Percentiles rank a stretch among this genome's conserved stretches.
These are phyloP conservation scores for Pachyuromys duprasi DNA, from an alignment of 2,797 vertebrate genomes.

Conservation along the genomic window DNA sequence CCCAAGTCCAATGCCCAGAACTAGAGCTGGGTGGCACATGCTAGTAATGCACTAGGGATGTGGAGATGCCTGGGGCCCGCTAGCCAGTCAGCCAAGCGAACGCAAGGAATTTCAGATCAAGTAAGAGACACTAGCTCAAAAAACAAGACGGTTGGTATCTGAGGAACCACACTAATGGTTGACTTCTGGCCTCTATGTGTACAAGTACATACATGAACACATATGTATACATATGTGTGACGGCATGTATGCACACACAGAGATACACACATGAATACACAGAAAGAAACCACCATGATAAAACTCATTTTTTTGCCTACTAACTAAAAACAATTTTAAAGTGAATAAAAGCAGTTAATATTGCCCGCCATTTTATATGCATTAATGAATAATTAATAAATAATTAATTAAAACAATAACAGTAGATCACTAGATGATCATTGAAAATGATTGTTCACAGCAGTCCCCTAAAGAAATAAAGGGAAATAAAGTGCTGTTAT, in stretches of 20 bases:
- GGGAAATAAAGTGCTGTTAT: not conserved
- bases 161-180: not conserved
- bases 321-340: not conserved
- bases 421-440: not conserved
- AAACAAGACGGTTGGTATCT: too few relatives aligned
- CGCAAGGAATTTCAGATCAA: not conserved
- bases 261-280: not conserved
- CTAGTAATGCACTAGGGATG: not conserved
- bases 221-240: too few relatives aligned
- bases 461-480: not conserved
- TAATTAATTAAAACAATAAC: not conserved
- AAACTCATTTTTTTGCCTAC: not conserved
- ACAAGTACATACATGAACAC: not conserved
- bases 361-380: not conserved
- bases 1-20: not conserved
- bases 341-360: not conserved
- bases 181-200: not conserved
- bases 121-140: not conserved
- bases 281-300: too few relatives aligned
- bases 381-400: not conserved
- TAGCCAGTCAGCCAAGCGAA: not conserved
- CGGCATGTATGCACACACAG: not conserved
- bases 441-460: not conserved
- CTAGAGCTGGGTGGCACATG: not conserved
- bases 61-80: not conserved